Conservation (phyloP, 2,797 vertebrate genomes). For the Hyperoplus immaculatus region DNA sequence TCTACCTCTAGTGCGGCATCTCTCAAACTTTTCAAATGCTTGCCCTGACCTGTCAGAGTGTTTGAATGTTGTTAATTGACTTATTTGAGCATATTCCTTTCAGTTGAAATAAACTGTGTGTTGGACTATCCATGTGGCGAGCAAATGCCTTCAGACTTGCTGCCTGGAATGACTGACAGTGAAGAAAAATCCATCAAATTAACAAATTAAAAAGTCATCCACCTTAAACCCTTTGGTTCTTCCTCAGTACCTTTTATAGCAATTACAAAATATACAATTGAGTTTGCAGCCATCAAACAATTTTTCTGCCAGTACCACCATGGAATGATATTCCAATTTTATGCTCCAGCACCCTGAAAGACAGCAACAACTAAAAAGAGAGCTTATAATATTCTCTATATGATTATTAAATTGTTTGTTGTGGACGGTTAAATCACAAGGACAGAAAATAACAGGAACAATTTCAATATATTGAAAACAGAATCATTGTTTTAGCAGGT, state of each 20-base stretch:
- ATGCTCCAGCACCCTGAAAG: slow-evolving; percentile 69
- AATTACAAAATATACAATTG: slow-evolving; percentile 82
- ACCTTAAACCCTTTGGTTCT: slow-evolving; percentile 75
- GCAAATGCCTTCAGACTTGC: slow-evolving; percentile 60
- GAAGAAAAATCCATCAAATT: slow-evolving; percentile 74
- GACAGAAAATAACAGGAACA: slow-evolving; percentile 55
- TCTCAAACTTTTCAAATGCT: slow-evolving; percentile 33
- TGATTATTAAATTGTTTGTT: slow-evolving; percentile 63
- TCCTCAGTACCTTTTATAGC: slow-evolving; percentile 81
- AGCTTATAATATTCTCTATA: slow-evolving; percentile 57
- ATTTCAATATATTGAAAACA: slow-evolving; percentile 60
- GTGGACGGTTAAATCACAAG: slow-evolving; percentile 48
- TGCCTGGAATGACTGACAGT: slow-evolving; percentile 74
- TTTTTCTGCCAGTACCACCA: slow-evolving; percentile 60
- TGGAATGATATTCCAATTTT: slow-evolving; percentile 80
- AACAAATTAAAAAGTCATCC: slow-evolving; percentile 75
- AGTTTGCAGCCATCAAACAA: slow-evolving; percentile 73
- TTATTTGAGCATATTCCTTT: slow-evolving; percentile 57
- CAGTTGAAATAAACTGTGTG: slow-evolving; percentile 53
- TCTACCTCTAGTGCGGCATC: background rate
- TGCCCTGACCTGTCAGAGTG: slow-evolving; percentile 51
- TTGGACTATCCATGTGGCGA: slow-evolving; percentile 50
- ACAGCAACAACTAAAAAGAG: slow-evolving; percentile 68
- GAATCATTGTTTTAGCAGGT: slow-evolving; percentile 37
- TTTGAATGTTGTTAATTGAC: slow-evolving; percentile 69